phyloP scores from a whole-genome alignment of 2,113 vertebrate genomes.

The Dasyurus viverrinus region DNA sequence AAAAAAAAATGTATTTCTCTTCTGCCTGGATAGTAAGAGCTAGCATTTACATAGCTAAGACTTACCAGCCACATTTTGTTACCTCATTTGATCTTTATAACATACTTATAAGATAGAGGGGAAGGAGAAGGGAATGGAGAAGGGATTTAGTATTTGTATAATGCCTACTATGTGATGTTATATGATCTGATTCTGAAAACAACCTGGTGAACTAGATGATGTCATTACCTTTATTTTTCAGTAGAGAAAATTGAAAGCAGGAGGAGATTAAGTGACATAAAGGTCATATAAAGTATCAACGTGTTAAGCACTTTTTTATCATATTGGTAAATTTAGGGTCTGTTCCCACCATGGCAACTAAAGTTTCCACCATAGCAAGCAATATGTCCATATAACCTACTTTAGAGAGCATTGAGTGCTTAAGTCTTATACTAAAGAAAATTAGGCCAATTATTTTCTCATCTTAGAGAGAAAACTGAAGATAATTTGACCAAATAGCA shows the following conservation, averaged over 20 bases:
- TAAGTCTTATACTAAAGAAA: conserved; percentile 11
- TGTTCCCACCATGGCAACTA: neutral
- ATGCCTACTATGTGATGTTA: neutral
- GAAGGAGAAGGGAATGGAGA: no score
- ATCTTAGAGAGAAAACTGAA: conserved; percentile 8
- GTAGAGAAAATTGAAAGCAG: neutral
- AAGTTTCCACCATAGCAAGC: neutral
- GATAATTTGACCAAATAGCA: conserved; percentile 26
- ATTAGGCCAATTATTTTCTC: conserved; percentile 26
- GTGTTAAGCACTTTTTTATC: neutral
- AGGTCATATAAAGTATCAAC: neutral
- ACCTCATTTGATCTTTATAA: neutral
- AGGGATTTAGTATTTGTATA: neutral
- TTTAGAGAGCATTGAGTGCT: neutral
- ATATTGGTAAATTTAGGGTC: conserved; percentile 14
- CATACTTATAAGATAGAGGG: neutral
- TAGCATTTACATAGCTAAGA: neutral
- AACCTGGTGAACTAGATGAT: neutral
- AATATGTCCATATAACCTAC: neutral
- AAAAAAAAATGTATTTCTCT: neutral
- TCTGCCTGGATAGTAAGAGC: neutral
- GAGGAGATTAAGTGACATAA: neutral
- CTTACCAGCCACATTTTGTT: neutral
- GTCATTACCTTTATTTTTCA: neutral
- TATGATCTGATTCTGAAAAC: neutral